phyloP scores from a whole-genome alignment of 2,797 vertebrate species.

The Sebastes itinus region DNA sequence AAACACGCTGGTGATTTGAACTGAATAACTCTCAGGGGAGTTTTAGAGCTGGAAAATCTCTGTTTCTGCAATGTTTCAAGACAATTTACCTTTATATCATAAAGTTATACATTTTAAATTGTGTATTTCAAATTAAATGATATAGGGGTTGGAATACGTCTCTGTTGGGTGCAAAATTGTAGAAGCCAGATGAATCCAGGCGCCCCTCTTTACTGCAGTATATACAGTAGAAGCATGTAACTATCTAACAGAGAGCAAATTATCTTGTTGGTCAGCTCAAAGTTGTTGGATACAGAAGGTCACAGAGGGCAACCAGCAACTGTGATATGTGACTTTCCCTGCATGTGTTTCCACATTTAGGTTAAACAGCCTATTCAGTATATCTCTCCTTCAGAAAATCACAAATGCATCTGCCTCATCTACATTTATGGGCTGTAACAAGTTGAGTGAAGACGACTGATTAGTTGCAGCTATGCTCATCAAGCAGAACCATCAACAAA shows the following conservation, averaged over 20 bases:
- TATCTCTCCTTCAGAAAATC: conserved; percentile 40
- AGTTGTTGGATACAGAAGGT: conserved; percentile 7
- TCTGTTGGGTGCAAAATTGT: background rate
- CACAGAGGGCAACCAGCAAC: conserved; percentile 16
- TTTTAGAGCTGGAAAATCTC: background rate
- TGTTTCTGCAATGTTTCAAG: background rate
- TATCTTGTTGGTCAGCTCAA: background rate
- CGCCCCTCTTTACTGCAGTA: background rate
- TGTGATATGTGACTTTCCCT: conserved; percentile 31
- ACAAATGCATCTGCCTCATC: conserved; percentile 52
- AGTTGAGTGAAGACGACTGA: conserved; percentile 53
- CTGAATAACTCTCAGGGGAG: background rate
- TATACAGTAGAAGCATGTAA: background rate
- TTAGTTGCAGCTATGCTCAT: conserved; percentile 46
- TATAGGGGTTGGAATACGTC: background rate
- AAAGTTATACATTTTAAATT: background rate
- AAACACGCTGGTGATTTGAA: conserved; percentile 23
- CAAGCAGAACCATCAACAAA: conserved; percentile 50
- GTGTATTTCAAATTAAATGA: background rate
- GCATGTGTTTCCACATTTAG: conserved; percentile 27
- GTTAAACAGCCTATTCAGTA: conserved; percentile 29
- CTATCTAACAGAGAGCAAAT: conserved; percentile 7
- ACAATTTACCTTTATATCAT: background rate
- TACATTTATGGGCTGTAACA: conserved; percentile 42
- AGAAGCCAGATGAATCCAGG: background rate